Evolutionary conservation across 2,113 vertebrate species (phyloP), one percentile per base, ranked within the genome.

Genomic region (Aptenodytes patagonicus): DNA sequence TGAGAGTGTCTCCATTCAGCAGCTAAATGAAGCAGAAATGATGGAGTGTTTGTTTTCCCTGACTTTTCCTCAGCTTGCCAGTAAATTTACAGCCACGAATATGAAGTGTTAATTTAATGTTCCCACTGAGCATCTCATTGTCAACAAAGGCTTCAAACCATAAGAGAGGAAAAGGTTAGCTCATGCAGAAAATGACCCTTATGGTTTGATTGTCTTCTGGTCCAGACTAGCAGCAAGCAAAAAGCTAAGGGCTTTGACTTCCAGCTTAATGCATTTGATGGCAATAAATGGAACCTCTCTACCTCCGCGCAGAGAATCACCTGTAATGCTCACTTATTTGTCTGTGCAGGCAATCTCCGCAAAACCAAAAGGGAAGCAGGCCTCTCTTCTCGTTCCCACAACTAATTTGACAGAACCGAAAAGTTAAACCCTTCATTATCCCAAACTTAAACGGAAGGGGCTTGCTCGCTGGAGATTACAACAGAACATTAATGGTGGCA

Each of bases 131-230:
- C 98, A 98, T 98, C 98, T 99, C 98, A 98, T 97, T 98, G 97
- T 98, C 98, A 98, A 98, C 96, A 93, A 97, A 97, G 92, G 98
- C 98, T 98, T 97, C 98, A 98, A 98, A 98, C 96, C 86, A 72
- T 62, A 98, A 97, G 97, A 96, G 98, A 97, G 96, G 89, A 98
- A 97, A 97, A 98, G 98, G 98, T 98, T 98, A 99, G 98, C 98
- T 99, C 98, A 98, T 98, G 98, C 98, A 99, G 98, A 99, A 99
- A 99, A 99, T 98, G 98, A 98, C 98, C 98, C 98, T 99, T 98
- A 98, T 98, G 98, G 96, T 98, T 98, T 99, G 98, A 99, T 99
- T 99, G 98, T 98, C 98, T 98, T 98, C 86, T 97, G 97, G 97
- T 96, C 94, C 97, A 98, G 97, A 97, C 98, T 98, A 97, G 96